Evolutionary conservation across 2,888 invertebrate species (phyloP).

Genomic region (Deroplatys truncata): DNA sequence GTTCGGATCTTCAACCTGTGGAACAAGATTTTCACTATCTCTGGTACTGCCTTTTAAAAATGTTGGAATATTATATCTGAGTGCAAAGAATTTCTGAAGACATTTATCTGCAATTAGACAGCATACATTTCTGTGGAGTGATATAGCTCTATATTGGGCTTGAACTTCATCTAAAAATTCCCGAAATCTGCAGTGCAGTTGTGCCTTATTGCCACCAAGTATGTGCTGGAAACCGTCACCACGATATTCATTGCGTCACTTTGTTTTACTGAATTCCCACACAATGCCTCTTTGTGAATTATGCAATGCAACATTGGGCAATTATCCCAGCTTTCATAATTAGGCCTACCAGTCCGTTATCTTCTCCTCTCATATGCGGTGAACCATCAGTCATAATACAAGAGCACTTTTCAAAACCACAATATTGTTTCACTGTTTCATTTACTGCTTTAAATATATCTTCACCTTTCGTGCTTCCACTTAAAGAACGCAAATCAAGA

Average conservation of each 20-base stretch:
- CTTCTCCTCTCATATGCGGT: not conserved
- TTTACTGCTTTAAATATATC: too few relatives aligned
- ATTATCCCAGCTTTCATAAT: not conserved
- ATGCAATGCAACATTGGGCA: slow-evolving; percentile 1
- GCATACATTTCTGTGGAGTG: not conserved
- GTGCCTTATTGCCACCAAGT: too few relatives aligned
- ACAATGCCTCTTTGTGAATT: slow-evolving; percentile 4
- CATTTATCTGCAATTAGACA: not conserved
- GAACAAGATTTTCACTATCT: not conserved
- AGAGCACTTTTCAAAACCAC: not conserved
- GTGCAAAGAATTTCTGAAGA: too few relatives aligned
- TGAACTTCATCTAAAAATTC: not conserved
- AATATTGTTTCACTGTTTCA: not conserved
- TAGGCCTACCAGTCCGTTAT: not conserved
- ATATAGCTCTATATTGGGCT: not conserved
- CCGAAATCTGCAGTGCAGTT: too few relatives aligned
- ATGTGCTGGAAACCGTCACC: not conserved
- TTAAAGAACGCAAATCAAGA: not conserved
- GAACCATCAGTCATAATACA: not conserved
- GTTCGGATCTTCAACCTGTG: too few relatives aligned
- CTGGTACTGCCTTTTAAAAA: not conserved
- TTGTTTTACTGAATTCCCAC: slow-evolving; percentile 8
- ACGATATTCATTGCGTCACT: not conserved
- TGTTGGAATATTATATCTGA: not conserved
- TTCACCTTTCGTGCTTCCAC: too few relatives aligned